These are phyloP conservation scores for Salmo trutta DNA, from an alignment of 2,797 vertebrate species.

Conservation along the genomic window DNA sequence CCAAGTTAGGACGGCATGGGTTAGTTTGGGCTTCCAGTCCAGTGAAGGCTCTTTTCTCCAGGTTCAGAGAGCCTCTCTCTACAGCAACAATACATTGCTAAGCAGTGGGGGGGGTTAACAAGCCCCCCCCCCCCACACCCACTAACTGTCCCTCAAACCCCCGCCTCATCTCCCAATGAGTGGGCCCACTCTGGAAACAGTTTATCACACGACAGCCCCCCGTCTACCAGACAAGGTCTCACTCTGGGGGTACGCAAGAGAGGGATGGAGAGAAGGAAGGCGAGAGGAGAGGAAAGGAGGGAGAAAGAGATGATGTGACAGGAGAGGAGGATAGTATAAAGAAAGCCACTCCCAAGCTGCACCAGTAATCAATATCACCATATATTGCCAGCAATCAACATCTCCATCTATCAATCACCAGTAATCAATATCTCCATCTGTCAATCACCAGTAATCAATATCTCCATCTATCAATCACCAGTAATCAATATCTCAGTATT, in stretches of 20 bases:
- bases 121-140: neutral
- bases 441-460: no score
- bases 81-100: neutral
- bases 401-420: no score
- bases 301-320: neutral
- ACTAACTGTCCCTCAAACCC: neutral
- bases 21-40: neutral
- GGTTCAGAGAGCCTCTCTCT: neutral
- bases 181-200: neutral
- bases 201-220: neutral
- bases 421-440: no score
- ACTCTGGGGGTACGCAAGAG: neutral
- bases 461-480: no score
- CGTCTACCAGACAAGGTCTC: neutral
- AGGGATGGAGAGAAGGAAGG: neutral
- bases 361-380: no score
- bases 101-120: neutral
- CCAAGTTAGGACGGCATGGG: neutral
- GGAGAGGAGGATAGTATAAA: neutral
- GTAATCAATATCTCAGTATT: no score
- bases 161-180: neutral
- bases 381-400: no score
- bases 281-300: neutral
- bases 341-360: no score
- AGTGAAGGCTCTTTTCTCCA: conserved; percentile 5